Evolutionary conservation across 2,797 vertebrate species (phyloP), one percentile per base, ranked within the genome.

Genomic region (Acanthiza pusilla): DNA sequence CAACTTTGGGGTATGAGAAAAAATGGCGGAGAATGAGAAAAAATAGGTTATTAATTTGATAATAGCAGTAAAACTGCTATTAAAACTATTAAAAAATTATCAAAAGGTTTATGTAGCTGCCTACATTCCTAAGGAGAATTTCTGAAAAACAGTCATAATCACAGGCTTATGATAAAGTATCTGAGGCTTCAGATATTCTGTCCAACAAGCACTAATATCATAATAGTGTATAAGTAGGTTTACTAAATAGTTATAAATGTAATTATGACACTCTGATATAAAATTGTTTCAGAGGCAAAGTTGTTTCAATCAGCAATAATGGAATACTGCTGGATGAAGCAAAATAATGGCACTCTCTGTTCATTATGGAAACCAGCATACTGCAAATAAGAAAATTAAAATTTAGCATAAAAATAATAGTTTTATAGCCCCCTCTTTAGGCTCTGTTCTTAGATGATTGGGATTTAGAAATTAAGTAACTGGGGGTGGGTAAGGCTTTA

Each of bases 241-340:
- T 86, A 72, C 61, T 42, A 67, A 86, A 72, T 63, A 65, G 53
- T 68, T 65, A 34, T 78, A 77, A 94, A 66, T 72, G 40, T 78
- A 96, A 88, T 89, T 88, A 71, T 75, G 42, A 26, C 17, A 54
- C 47, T 78, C 25, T 43, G 62, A 83, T 6, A 11, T 75, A 58
- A 93, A 77, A 38, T 72, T 80, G 9, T 84, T 96, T 93, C 32
- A 32, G 42, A 81, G 12, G 18, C 63, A 79, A 79, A 87, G 60
- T 82, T 68, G 30, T 91, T 91, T 91, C 89, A 87, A 30, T 88
- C 75, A 87, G 78, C 71, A 68, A n/a, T 75, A 86, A 87, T 48
- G 16, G 47, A 86, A 84, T 72, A 62, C 40, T 78, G 10, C 30
- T 76, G 51, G 43, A 61, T 77, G 40, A 89, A 89, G 20, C 53